Percentiles rank a stretch among this genome's conserved stretches.
Conservation (phyloP, 2,113 vertebrate genomes). For the Holacanthus passer region DNA sequence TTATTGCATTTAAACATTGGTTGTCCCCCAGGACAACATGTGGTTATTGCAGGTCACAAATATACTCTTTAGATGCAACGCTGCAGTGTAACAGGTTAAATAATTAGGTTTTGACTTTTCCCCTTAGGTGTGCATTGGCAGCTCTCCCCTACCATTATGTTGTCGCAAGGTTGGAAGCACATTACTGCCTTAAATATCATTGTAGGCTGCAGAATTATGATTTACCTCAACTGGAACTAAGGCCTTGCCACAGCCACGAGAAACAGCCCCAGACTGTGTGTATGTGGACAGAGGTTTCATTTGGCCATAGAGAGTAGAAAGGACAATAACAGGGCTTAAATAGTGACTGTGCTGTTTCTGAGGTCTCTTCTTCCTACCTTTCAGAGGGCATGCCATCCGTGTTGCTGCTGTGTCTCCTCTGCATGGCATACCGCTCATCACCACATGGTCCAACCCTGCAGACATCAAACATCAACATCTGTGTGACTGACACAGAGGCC, state of each 20-base stretch:
- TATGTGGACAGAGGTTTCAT: too few relatives aligned
- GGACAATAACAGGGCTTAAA: neutral
- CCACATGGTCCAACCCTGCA: slow-evolving; percentile 81
- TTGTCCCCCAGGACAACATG: neutral
- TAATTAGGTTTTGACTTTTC: neutral
- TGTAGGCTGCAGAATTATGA: too few relatives aligned
- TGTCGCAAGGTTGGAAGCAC: too few relatives aligned
- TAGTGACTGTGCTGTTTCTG: neutral
- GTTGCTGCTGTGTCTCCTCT: slow-evolving; percentile 99
- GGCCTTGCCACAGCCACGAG: neutral
- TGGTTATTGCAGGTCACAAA: neutral
- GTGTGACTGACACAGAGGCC: neutral
- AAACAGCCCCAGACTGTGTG: neutral
- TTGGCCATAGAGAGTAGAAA: neutral
- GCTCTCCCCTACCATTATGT: too few relatives aligned
- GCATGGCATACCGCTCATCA: slow-evolving; percentile 93
- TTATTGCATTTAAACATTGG: neutral
- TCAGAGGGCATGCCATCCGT: slow-evolving; percentile 93
- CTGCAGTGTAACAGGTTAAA: neutral
- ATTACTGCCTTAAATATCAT: too few relatives aligned
- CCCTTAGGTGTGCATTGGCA: neutral
- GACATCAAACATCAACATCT: slow-evolving; percentile 25
- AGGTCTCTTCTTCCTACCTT: slow-evolving; percentile 83
- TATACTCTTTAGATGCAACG: neutral
- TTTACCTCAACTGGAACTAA: too few relatives aligned